Conservation (phyloP, 2,113 vertebrate species). For the Scophthalmus maximus region DNA sequence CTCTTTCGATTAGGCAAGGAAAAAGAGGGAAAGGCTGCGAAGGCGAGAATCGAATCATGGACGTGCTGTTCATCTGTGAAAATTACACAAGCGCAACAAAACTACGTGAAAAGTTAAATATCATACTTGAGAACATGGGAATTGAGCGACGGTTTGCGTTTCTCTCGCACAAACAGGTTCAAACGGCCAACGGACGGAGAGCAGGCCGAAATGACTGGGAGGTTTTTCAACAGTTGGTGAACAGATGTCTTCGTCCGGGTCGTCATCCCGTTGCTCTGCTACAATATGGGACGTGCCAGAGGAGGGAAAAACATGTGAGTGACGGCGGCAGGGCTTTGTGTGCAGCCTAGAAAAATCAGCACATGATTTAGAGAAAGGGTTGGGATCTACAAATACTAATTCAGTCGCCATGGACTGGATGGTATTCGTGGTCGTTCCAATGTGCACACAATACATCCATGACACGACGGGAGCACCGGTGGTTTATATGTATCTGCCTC, state of each 20-base stretch:
- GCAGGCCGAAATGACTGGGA: slow-evolving; percentile 22
- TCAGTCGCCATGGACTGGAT: neutral
- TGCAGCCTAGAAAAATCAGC: neutral
- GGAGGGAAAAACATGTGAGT: slow-evolving; percentile 18
- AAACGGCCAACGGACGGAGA: slow-evolving; percentile 24
- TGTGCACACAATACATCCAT: no score
- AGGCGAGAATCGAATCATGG: slow-evolving; percentile 58
- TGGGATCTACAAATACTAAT: no score
- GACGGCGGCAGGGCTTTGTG: slow-evolving; percentile 14
- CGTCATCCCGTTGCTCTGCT: slow-evolving; percentile 19
- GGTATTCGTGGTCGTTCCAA: no score
- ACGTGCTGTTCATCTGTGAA: slow-evolving; percentile 60
- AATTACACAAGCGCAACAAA: neutral
- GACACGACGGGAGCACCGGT: no score
- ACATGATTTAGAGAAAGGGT: no score
- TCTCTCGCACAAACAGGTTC: no score
- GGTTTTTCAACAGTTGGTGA: slow-evolving; percentile 66
- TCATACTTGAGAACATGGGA: neutral
- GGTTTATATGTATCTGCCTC: neutral
- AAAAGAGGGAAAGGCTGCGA: slow-evolving; percentile 30
- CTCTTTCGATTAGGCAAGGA: slow-evolving; percentile 53
- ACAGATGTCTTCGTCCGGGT: slow-evolving; percentile 69
- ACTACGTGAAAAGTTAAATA: neutral
- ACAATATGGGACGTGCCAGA: slow-evolving; percentile 29
- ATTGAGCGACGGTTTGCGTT: no score